Percentiles rank a stretch among this genome's conserved stretches.
phyloP scores from a whole-genome alignment of 2,888 invertebrate species.

The Parnassius orleans region DNA sequence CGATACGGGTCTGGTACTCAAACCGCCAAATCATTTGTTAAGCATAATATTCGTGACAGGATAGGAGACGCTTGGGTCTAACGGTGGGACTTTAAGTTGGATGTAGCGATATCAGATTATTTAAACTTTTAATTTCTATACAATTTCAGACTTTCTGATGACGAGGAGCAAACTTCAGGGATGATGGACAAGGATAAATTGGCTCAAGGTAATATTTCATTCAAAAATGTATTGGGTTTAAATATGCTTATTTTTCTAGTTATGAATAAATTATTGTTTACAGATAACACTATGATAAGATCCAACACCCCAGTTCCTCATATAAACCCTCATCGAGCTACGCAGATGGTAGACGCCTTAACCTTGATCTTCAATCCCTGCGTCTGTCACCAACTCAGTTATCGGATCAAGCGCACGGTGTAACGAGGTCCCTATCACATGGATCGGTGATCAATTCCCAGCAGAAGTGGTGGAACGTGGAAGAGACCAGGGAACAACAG shows the following conservation, averaged over 20 bases:
- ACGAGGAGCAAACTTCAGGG: slow-evolving; percentile 76
- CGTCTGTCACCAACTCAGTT: slow-evolving; percentile 66
- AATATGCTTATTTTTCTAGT: too few species aligned
- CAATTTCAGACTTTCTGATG: slow-evolving; percentile 70
- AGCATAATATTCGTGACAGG: too few species aligned
- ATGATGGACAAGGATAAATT: slow-evolving; percentile 77
- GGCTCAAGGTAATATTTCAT: slow-evolving; percentile 54
- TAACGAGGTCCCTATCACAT: slow-evolving; percentile 83
- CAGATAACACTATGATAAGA: slow-evolving; percentile 78
- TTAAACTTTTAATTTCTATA: background rate
- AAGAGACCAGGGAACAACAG: slow-evolving; percentile 73
- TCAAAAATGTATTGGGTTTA: background rate
- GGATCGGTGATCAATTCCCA: slow-evolving; percentile 82
- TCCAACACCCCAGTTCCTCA: slow-evolving; percentile 74
- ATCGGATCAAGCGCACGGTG: slow-evolving; percentile 66
- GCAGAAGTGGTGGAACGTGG: slow-evolving; percentile 74
- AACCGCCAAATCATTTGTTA: too few species aligned
- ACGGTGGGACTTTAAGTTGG: too few species aligned
- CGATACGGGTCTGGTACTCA: too few species aligned
- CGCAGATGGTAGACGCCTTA: slow-evolving; percentile 59
- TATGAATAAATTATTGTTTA: slow-evolving; percentile 23
- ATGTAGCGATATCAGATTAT: too few species aligned
- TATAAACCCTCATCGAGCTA: slow-evolving; percentile 70
- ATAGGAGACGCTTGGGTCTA: too few species aligned
- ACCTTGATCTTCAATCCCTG: slow-evolving; percentile 64